Evolutionary conservation across 1,140 invertebrate genomes (phyloP), one percentile per base, ranked within the genome.

Genomic region (Neodiprion pinetum): DNA sequence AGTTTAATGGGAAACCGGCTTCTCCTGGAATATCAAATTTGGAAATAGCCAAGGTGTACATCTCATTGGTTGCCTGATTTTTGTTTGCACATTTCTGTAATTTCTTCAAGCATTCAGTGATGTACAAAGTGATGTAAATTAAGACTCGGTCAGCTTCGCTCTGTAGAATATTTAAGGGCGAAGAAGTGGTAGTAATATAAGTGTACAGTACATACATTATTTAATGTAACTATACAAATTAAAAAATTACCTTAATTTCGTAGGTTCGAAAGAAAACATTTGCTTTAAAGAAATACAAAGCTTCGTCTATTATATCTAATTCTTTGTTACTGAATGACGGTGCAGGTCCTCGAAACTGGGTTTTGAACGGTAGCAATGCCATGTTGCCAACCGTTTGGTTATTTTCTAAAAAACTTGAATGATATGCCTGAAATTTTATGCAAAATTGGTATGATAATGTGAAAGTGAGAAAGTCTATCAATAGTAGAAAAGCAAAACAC

Each of bases 181-280:
- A 14, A 21, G 71, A 17, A 61, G n/a, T 48, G 40, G n/a, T n/a
- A 50, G 47, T 74, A 67, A 67, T 47, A n/a, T 5, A 40, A 40
- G 5, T 40, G 5, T 40, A 40, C 28, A 40, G 5, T 40, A 5
- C 50, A 53, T 47, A 74, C 67, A 0, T 61, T n/a, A 48, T 9
- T 48, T 53, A 72, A 71, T 40, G 72, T 72, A 75, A 72, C 65
- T 67, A 50, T 72, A 47, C 28, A 61, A 67, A 47, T 73, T 72
- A 48, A 23, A 21, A 67, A 48, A 23, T 80, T 90, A 96, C 95
- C 92, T 98, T 99, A 73, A 99, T 98, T 90, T 99, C 98, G 88
- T 99, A 99, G 67, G 97, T 99, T 79, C 97, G 93, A 86, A 99
- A 99, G 88, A 99, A 99, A 9, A 99, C 98, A 90, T 99, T 99